Evolutionary conservation across 1,140 invertebrate species (phyloP), one percentile per base, ranked within the genome.

Genomic region (Sogatella furcifera): DNA sequence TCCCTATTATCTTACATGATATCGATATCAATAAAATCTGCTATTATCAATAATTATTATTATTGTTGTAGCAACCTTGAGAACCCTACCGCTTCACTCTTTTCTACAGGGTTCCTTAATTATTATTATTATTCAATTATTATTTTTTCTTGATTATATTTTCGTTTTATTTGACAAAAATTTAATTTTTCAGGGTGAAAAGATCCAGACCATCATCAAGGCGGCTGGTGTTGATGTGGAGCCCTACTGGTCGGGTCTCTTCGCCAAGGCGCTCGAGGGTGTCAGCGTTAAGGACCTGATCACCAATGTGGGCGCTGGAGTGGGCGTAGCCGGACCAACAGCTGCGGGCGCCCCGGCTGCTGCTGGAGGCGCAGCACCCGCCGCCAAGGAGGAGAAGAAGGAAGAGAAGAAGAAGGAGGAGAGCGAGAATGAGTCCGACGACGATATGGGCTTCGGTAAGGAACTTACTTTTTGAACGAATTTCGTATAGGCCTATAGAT

Each of bases 191-290:
- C 67, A 97, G 94, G 90, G 90, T 67, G 97, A 99, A 70, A 99
- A 99, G 78, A 95, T 99, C 71, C 85, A 84, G 61, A 97, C 96
- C 60, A 94, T 99, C 73, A 75, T 99, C 68, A 98, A 98, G 75
- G 95, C 97, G 24, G 96, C 97, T 53, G 85, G 84, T 72, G 95
- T 99, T 60, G 89, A 93, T 52, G 88, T 99, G 22, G 97, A 99
- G 73, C 95, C 97, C 19, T 99, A 97, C 78, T 99, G 97, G 97
- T 95, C 96, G 59, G 92, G 92, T 72, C 80, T 99, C 28, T 99
- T 99, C 76, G 93, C 95, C 62, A 98, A 98, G 75, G 92, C 95
- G 46, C 77, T 99, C 56, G 94, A 98, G 77, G 92, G 91, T 60
- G 76, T 98, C 58, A 95, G 97, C 71, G 84, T 98, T 28, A 95